phyloP scores from a whole-genome alignment of 2,888 invertebrate genomes.

The Palloptera scutellata region DNA sequence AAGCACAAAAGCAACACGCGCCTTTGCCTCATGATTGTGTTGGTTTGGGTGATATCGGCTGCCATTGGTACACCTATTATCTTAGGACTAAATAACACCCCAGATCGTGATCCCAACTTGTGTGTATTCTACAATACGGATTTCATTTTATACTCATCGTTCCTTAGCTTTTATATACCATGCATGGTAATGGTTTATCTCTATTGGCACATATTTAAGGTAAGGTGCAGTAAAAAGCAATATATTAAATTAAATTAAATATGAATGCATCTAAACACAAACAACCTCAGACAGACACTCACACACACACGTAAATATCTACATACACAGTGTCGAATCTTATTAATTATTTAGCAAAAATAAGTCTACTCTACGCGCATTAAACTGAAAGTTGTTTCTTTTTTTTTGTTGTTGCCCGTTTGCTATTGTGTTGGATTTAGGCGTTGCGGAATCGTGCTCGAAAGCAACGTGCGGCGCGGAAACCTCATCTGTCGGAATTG shows the following conservation, averaged over 20 bases:
- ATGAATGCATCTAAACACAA: constrained; percentile 14
- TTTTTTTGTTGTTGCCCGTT: constrained; percentile 3
- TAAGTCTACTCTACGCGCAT: not conserved
- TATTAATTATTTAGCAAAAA: not conserved
- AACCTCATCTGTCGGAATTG: constrained; percentile 77
- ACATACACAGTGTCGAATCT: not conserved
- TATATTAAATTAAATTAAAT: constrained; percentile 1
- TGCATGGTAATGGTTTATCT: constrained; percentile 98
- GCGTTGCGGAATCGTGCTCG: constrained; percentile 85
- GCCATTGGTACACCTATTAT: constrained; percentile 97
- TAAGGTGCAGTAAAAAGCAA: constrained; percentile 61
- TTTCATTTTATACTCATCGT: constrained; percentile 97
- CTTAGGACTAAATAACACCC: constrained; percentile 93
- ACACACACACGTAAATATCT: not conserved
- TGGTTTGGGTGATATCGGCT: constrained; percentile 95
- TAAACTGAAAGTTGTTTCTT: constrained; percentile 4
- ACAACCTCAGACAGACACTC: not conserved
- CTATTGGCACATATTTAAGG: constrained; percentile 97
- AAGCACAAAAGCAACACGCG: constrained; percentile 96
- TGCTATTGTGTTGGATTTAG: constrained; percentile 65
- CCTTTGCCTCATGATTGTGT: constrained; percentile 91
- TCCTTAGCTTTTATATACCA: constrained; percentile 98
- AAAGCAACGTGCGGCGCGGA: constrained; percentile 81
- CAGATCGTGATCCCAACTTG: constrained; percentile 80
- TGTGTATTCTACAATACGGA: constrained; percentile 98